Conservation (phyloP, 2,888 invertebrate genomes). For the Liodrosophila aerea region DNA sequence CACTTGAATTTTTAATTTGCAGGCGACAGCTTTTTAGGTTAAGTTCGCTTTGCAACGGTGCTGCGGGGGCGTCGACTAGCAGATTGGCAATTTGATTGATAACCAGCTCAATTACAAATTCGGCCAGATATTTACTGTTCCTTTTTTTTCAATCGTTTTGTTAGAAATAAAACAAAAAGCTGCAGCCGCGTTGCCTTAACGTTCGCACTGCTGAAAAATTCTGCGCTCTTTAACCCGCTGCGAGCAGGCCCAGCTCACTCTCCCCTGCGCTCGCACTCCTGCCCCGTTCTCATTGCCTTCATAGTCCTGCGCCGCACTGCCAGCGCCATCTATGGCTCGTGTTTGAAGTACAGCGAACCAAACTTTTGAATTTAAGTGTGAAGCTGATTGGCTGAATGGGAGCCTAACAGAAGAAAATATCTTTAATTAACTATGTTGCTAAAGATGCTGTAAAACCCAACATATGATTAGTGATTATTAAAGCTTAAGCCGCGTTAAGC, state of each 20-base stretch:
- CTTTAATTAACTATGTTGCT: no score
- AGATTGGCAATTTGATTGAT: neutral
- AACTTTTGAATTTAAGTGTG: no score
- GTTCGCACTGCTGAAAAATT: slow-evolving; percentile 75
- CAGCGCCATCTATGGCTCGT: slow-evolving; percentile 17
- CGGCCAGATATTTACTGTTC: neutral
- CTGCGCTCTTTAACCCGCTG: slow-evolving; percentile 55
- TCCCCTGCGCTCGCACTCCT: slow-evolving; percentile 16
- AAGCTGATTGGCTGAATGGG: no score
- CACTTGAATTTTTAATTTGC: slow-evolving; percentile 50
- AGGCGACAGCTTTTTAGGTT: slow-evolving; percentile 31
- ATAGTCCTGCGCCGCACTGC: slow-evolving; percentile 58
- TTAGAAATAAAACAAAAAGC: slow-evolving; percentile 44
- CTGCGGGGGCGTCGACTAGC: neutral
- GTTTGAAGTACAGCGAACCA: no score
- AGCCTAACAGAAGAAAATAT: no score
- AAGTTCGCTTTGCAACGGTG: slow-evolving; percentile 29
- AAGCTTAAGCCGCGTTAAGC: no score
- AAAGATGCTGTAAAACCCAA: no score
- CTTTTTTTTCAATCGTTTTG: slow-evolving; percentile 15
- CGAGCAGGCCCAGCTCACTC: neutral
- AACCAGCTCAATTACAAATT: slow-evolving; percentile 19
- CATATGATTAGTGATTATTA: no score
- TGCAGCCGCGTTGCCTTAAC: slow-evolving; percentile 38
- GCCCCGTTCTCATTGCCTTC: neutral